Evolutionary conservation across 2,888 invertebrate species (phyloP), one percentile per base, ranked within the genome.

Genomic region (Lordiphosa fenestrarum): DNA sequence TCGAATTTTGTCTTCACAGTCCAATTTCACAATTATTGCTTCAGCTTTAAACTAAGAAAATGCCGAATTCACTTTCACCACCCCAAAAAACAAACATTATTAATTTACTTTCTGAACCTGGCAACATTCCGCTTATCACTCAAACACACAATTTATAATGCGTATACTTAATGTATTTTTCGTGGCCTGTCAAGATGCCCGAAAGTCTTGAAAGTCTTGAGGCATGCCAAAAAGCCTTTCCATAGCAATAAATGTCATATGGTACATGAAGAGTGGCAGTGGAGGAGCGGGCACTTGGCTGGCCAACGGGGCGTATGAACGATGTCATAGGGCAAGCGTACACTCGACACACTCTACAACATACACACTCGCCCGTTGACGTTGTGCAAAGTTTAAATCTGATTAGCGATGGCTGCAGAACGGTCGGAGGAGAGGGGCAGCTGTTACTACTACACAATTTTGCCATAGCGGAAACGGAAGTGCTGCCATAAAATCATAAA

Each of bases 401-500:
- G 80, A 81, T 81, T 81, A 81, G 80, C 73, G 80, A 50, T 74
- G 72, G 58, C 78, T 74, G 65, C 53, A 23, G 33, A 39, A 48
- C 4, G 25, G 25, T 36, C 3, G 35, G 30, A 19, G 2, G 30
- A 40, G 33, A 10, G 36, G 23, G 30, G 25, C 12, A 25, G 23
- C 9, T n/a, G 52, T 19, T 19, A 19, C 46, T 53, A 62, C 56
- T 41, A 49, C 30, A 74, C 74, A 82, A 68, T 80, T 73, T 76
- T 62, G 75, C 68, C 67, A 72, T 65, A 69, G 66, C 80, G 80
- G 85, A 81, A 81, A 75, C 80, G 80, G 80, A 81, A 84, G 80
- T 84, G 85, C 80, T 83, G 80, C 85, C 85, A 81, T 81, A 81
- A 84, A 81, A 83, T 83, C 80, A 84, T 84, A 81, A 81, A 66